Evolutionary conservation across 2,888 invertebrate genomes (phyloP).

Genomic region (Diloba caeruleocephala): DNA sequence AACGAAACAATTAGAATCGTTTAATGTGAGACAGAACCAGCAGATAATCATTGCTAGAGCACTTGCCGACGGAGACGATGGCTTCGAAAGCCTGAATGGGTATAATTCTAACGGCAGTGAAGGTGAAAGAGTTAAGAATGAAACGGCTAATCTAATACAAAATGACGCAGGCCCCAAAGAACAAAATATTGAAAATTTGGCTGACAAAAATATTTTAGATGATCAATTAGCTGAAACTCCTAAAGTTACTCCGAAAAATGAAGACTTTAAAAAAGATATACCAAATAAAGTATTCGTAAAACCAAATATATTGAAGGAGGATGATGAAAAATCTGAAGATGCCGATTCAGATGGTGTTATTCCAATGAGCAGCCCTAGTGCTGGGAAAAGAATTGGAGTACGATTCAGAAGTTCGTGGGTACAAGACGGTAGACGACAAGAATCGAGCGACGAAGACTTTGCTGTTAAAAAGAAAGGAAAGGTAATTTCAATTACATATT

Average conservation of each 20-base stretch:
- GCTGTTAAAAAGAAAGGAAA: slow-evolving; percentile 75
- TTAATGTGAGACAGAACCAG: slow-evolving; percentile 75
- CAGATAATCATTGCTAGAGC: slow-evolving; percentile 67
- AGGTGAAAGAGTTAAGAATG: slow-evolving; percentile 67
- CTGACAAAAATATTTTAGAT: slow-evolving; percentile 55
- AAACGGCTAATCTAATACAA: slow-evolving; percentile 42
- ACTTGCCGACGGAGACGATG: slow-evolving; percentile 92
- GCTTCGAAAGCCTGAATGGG: slow-evolving; percentile 95
- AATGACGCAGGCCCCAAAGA: slow-evolving; percentile 58
- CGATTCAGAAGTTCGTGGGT: slow-evolving; percentile 81
- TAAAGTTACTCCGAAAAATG: slow-evolving; percentile 34
- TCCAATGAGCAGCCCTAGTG: slow-evolving; percentile 72
- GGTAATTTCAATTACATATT: slow-evolving; percentile 58
- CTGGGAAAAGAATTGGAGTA: slow-evolving; percentile 75
- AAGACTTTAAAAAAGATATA: slow-evolving; percentile 22
- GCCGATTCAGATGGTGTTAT: slow-evolving; percentile 76
- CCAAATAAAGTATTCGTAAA: slow-evolving; percentile 31
- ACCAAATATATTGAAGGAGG: slow-evolving; percentile 67
- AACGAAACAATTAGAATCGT: slow-evolving; percentile 83
- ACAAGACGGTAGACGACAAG: slow-evolving; percentile 67
- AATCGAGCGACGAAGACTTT: slow-evolving; percentile 80
- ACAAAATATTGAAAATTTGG: slow-evolving; percentile 29
- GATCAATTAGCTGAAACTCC: slow-evolving; percentile 30
- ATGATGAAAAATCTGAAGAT: slow-evolving; percentile 79
- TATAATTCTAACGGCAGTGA: slow-evolving; percentile 93